Conservation (phyloP, 2,888 invertebrate genomes). For the Eupelmus urozonus region DNA sequence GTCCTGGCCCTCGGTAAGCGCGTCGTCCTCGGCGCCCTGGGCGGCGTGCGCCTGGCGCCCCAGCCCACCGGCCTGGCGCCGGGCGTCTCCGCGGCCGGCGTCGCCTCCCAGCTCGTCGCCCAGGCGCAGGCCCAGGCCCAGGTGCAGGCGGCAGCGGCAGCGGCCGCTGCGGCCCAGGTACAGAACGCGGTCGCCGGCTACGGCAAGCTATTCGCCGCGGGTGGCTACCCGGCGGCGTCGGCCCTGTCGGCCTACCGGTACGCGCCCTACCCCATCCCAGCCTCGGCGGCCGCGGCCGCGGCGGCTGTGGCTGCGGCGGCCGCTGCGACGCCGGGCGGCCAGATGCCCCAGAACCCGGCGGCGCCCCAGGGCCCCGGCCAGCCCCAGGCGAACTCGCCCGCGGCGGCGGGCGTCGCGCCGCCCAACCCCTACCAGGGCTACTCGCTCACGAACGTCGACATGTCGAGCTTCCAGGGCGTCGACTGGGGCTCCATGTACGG, state of each 20-base stretch:
- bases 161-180: conserved; percentile 80
- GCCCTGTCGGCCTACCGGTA: conserved; percentile 76
- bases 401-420: conserved; percentile 82
- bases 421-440: conserved; percentile 87
- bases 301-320: conserved; percentile 76
- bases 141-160: conserved; percentile 79
- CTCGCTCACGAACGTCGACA: conserved; percentile 92
- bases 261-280: conserved; percentile 73
- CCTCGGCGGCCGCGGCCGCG: conserved; percentile 73
- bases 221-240: conserved; percentile 77
- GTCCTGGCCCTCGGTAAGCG: conserved; percentile 84
- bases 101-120: conserved; percentile 78
- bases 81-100: conserved; percentile 78
- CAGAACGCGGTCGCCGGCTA: conserved; percentile 82
- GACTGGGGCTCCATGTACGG: conserved; percentile 96
- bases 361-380: conserved; percentile 77
- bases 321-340: conserved; percentile 80
- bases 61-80: conserved; percentile 83
- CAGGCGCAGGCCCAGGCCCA: conserved; percentile 78
- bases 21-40: conserved; percentile 84
- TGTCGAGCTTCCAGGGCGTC: conserved; percentile 94
- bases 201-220: conserved; percentile 83
- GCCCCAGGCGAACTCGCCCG: conserved; percentile 77
- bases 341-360: conserved; percentile 79
- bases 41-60: conserved; percentile 80